Evolutionary conservation across 2,888 invertebrate species (phyloP).

Genomic region (Neoscelio sp.): DNA sequence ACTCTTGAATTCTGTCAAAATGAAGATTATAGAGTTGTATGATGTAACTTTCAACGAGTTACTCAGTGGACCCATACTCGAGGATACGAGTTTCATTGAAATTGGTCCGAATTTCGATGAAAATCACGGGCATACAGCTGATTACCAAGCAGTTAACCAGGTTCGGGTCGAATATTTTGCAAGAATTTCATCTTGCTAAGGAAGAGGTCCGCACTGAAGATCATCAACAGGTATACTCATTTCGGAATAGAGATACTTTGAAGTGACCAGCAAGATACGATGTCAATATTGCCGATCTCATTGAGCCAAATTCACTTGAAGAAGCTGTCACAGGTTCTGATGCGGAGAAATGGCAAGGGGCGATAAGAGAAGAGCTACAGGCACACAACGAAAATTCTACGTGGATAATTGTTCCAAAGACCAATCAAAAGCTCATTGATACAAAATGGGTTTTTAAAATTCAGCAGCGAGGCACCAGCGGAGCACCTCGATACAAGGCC

Average conservation of each 20-base stretch:
- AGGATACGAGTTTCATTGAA: too few relatives aligned
- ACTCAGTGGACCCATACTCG: too few relatives aligned
- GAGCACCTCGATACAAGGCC: slow-evolving; percentile 16
- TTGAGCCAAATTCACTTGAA: slow-evolving; percentile 8
- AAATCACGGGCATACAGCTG: too few relatives aligned
- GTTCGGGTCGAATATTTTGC: too few relatives aligned
- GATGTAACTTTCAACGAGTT: slow-evolving; percentile 58
- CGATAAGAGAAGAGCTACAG: slow-evolving; percentile 39
- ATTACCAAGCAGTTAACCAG: too few relatives aligned
- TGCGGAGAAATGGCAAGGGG: slow-evolving; percentile 18
- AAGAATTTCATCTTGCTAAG: not conserved
- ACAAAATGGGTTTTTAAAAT: slow-evolving; percentile 54
- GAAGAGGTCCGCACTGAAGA: too few relatives aligned
- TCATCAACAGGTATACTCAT: too few relatives aligned
- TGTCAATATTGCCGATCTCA: slow-evolving; percentile 10
- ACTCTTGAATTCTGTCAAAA: slow-evolving; percentile 49
- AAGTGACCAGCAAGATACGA: slow-evolving; percentile 17
- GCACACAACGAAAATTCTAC: slow-evolving; percentile 34
- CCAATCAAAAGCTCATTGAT: slow-evolving; percentile 21
- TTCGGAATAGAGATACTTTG: not conserved
- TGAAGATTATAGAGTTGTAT: slow-evolving; percentile 42
- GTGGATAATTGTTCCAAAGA: slow-evolving; percentile 15
- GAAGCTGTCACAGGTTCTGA: slow-evolving; percentile 38
- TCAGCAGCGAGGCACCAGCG: not conserved
- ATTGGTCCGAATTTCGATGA: too few relatives aligned